Percentiles rank a stretch among this genome's conserved stretches.
phyloP scores from a whole-genome alignment of 2,888 invertebrate species.

The Andrena trimmerana region DNA sequence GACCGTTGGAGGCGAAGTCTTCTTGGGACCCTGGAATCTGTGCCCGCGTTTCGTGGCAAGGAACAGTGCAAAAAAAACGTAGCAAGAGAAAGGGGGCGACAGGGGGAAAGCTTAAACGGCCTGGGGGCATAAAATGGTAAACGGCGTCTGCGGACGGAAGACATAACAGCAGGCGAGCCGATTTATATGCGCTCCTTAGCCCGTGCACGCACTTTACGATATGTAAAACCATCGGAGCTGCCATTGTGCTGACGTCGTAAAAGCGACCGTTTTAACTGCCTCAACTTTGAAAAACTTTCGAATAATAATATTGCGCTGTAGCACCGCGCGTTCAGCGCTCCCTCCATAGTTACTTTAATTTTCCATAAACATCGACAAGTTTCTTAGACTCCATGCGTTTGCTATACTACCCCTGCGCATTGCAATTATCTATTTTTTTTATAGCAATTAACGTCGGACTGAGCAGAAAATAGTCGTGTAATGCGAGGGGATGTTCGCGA shows the following conservation, averaged over 20 bases:
- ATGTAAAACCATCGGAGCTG: slow-evolving; percentile 78
- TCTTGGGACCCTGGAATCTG: not conserved
- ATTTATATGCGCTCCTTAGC: slow-evolving; percentile 80
- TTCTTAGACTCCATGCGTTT: not conserved
- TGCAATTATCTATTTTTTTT: not conserved
- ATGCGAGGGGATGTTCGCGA: too few species aligned
- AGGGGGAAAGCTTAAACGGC: slow-evolving; percentile 54
- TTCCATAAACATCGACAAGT: not conserved
- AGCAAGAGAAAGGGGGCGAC: not conserved
- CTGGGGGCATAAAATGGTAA: slow-evolving; percentile 78
- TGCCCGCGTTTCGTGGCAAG: not conserved
- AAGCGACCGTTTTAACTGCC: slow-evolving; percentile 66
- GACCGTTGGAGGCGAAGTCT: not conserved
- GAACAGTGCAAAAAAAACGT: not conserved
- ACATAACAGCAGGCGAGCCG: slow-evolving; percentile 79
- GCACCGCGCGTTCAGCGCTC: not conserved
- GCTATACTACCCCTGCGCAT: not conserved
- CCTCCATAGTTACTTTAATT: not conserved
- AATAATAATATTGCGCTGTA: slow-evolving; percentile 64
- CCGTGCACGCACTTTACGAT: slow-evolving; percentile 78
- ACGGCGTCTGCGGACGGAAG: slow-evolving; percentile 75
- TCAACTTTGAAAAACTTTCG: slow-evolving; percentile 73
- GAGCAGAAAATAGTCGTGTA: too few species aligned
- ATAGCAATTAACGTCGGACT: not conserved
- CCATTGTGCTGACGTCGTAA: slow-evolving; percentile 78